Percentiles rank a stretch among this genome's conserved stretches.
phyloP scores from a whole-genome alignment of 1,140 invertebrate genomes.

The Panagrolaimus sp. region DNA sequence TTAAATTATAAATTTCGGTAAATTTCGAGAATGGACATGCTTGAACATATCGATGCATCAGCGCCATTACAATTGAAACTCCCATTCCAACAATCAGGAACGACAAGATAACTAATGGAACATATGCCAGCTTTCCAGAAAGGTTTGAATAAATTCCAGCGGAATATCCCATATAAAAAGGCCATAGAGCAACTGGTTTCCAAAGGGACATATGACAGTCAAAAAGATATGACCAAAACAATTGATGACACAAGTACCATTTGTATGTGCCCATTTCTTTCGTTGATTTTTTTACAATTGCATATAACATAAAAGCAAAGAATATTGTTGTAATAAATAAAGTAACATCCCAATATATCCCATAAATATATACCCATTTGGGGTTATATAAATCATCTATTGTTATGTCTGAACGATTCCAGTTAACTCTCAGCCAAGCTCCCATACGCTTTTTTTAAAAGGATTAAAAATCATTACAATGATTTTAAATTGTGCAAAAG shows the following conservation, averaged over 20 bases:
- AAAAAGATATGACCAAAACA: slow-evolving; percentile 19
- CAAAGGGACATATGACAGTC: slow-evolving; percentile 14
- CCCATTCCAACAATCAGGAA: not conserved
- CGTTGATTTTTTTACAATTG: not conserved
- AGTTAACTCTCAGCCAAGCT: too few relatives aligned
- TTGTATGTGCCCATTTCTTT: slow-evolving; percentile 15
- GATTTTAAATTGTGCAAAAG: too few relatives aligned
- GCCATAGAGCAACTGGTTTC: slow-evolving; percentile 16
- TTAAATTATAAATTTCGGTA: not conserved
- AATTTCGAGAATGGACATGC: not conserved
- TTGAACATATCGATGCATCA: slow-evolving; percentile 3
- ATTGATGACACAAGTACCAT: slow-evolving; percentile 24
- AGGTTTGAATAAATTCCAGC: slow-evolving; percentile 12
- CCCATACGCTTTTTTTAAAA: too few relatives aligned
- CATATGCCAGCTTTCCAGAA: not conserved
- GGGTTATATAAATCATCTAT: not conserved
- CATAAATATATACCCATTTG: not conserved
- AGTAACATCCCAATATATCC: not conserved
- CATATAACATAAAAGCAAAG: not conserved
- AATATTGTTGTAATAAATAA: not conserved
- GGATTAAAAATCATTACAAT: too few relatives aligned
- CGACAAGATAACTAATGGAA: not conserved
- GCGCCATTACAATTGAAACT: not conserved
- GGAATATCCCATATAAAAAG: slow-evolving; percentile 16
- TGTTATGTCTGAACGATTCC: not conserved